Evolutionary conservation across 2,888 invertebrate species (phyloP).

Genomic region (Cactoblastis cactorum): DNA sequence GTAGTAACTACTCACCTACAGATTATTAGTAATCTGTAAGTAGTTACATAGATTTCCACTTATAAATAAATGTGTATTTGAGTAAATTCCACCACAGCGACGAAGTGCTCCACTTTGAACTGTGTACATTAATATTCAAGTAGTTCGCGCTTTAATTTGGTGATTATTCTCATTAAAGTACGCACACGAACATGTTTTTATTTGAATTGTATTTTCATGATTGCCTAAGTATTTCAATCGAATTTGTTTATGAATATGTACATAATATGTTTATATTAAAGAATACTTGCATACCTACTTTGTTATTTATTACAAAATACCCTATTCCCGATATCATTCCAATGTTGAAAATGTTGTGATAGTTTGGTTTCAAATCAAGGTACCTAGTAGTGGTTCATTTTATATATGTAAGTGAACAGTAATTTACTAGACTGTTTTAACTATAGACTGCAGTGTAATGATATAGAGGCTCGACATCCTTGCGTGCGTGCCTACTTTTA

Average conservation of each 20-base stretch:
- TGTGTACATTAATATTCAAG: slow-evolving; percentile 12
- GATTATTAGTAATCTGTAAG: neutral
- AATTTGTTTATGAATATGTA: too few relatives aligned
- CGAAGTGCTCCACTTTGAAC: slow-evolving; percentile 5
- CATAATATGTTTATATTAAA: too few relatives aligned
- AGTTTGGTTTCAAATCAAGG: slow-evolving; percentile 6
- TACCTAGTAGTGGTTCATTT: slow-evolving; percentile 12
- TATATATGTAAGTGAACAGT: slow-evolving; percentile 13
- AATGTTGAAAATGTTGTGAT: too few relatives aligned
- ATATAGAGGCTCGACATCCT: slow-evolving; percentile 27
- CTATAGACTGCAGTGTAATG: slow-evolving; percentile 28
- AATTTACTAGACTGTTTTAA: slow-evolving; percentile 25
- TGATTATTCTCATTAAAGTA: slow-evolving; percentile 3
- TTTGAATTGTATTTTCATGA: neutral
- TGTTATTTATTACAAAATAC: too few relatives aligned
- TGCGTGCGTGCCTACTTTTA: slow-evolving; percentile 38
- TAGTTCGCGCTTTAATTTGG: neutral
- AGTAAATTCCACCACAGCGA: neutral
- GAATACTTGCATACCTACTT: too few relatives aligned
- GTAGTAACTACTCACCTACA: too few relatives aligned
- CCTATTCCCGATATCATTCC: too few relatives aligned
- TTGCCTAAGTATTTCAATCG: too few relatives aligned
- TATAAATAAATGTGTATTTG: slow-evolving; percentile 1
- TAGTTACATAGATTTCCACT: neutral
- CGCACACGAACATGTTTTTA: neutral